Conservation (phyloP, 2,113 vertebrate species). For the Cebus imitator region DNA sequence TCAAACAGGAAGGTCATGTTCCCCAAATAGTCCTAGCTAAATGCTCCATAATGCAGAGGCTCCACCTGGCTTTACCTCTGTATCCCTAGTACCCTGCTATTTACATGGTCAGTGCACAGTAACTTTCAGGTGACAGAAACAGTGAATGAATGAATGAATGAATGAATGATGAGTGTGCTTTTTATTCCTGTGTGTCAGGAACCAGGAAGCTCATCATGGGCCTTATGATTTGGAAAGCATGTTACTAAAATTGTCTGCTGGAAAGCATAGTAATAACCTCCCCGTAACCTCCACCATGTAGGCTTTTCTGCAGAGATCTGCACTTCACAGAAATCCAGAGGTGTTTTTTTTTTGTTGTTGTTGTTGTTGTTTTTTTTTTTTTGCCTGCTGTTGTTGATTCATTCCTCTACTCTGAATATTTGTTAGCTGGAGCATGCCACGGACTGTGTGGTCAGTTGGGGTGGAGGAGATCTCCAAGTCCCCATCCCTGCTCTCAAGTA, state of each 20-base stretch:
- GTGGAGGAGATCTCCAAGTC: background rate
- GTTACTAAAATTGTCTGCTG: background rate
- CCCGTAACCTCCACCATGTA: background rate
- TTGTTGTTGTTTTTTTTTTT: background rate
- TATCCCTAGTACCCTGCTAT: background rate
- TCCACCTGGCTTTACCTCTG: background rate
- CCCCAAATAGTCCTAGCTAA: background rate
- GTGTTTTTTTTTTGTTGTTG: too few relatives aligned
- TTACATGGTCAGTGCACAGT: background rate
- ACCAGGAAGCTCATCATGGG: background rate
- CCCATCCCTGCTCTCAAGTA: background rate
- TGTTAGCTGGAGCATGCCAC: background rate
- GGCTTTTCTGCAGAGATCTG: background rate
- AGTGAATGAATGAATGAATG: background rate
- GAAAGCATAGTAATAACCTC: background rate
- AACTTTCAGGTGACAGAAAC: background rate
- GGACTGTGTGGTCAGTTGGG: background rate
- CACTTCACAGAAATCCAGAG: background rate
- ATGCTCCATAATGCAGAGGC: fast-evolving
- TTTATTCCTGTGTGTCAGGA: background rate
- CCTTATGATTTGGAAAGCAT: background rate
- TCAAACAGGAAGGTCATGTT: background rate
- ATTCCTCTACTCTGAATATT: background rate
- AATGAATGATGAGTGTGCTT: background rate
- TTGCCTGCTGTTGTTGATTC: background rate